Evolutionary conservation across 2,888 invertebrate genomes (phyloP).

Genomic region (Nipponacmea schrenckii): DNA sequence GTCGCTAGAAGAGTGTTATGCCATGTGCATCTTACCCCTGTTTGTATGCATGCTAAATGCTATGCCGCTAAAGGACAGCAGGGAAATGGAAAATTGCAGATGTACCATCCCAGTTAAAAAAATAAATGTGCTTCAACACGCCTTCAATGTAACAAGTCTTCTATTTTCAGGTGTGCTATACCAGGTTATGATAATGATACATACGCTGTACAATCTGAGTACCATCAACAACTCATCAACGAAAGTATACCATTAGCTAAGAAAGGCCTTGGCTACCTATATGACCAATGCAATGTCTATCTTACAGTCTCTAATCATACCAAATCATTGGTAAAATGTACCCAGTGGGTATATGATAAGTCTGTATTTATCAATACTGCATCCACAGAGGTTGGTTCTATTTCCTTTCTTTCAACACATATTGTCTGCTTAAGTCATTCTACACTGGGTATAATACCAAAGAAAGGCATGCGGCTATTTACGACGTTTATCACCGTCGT

Average conservation of each 20-base stretch:
- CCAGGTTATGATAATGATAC: conserved; percentile 20
- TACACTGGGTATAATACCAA: no score
- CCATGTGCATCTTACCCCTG: no score
- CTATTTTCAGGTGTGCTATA: conserved; percentile 16
- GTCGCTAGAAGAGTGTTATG: no score
- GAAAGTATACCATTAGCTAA: conserved; percentile 19
- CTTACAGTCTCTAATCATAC: background rate
- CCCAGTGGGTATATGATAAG: conserved; percentile 30
- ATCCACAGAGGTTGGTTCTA: conserved; percentile 22
- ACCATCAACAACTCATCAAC: conserved; percentile 21
- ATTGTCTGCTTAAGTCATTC: no score
- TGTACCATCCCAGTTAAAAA: no score
- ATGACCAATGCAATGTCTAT: conserved; percentile 11
- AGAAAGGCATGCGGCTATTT: no score
- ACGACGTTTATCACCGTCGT: no score
- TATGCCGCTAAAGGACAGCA: no score
- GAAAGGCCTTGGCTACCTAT: background rate
- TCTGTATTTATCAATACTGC: conserved; percentile 26
- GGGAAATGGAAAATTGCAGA: no score
- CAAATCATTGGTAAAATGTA: conserved; percentile 9
- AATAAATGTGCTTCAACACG: no score
- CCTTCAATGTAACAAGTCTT: background rate
- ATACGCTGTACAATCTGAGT: conserved; percentile 14
- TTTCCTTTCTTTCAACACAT: background rate
- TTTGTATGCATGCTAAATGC: no score